These are phyloP conservation scores for Macrobrachium nipponense DNA, from an alignment of 1,140 invertebrate genomes.

Conservation along the genomic window DNA sequence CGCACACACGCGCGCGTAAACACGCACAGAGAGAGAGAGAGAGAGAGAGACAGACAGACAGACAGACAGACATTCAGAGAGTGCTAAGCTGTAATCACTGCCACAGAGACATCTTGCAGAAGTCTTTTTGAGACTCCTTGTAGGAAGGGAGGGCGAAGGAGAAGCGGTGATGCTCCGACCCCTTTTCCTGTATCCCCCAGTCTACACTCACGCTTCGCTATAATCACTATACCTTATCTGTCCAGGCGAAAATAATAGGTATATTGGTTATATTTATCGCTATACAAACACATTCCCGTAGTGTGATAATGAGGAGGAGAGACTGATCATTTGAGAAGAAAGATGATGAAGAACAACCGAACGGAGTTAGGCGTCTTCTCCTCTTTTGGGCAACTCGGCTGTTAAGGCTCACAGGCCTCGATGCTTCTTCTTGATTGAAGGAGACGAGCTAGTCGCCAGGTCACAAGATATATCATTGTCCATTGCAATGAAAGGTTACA, in stretches of 20 bases:
- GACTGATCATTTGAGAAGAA: constrained; percentile 27
- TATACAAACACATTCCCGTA: constrained; percentile 50
- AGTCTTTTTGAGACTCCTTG: too few relatives aligned
- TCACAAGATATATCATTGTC: too few relatives aligned
- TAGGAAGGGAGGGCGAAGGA: too few relatives aligned
- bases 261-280: constrained; percentile 39
- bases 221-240: constrained; percentile 37
- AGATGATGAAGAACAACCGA: background rate
- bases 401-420: background rate
- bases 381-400: background rate
- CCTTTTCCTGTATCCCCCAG: too few relatives aligned
- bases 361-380: background rate
- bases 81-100: background rate
- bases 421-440: background rate
- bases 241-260: constrained; percentile 54
- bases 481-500: too few relatives aligned
- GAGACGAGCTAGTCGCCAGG: too few relatives aligned
- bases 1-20: too few relatives aligned
- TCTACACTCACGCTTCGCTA: background rate
- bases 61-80: background rate
- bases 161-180: too few relatives aligned
- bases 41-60: background rate
- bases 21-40: background rate
- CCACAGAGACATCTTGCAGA: background rate
- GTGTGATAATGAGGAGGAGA: constrained; percentile 45